These are phyloP conservation scores for Drosophila kanapiae DNA, from an alignment of 1,140 invertebrate genomes.

Conservation along the genomic window DNA sequence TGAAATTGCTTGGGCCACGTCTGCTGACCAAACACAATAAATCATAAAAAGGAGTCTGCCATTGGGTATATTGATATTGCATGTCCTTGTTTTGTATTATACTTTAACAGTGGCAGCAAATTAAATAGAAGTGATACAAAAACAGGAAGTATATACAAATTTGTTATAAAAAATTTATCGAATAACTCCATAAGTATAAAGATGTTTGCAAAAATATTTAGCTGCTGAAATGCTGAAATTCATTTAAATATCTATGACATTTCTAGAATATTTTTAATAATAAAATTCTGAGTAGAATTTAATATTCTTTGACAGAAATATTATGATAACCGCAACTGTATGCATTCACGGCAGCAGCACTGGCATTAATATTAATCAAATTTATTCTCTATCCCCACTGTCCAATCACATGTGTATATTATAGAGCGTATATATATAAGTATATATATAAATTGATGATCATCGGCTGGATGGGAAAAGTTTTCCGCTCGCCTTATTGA, in stretches of 20 bases:
- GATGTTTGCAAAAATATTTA: too few relatives aligned
- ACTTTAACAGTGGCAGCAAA: slow-evolving; percentile 7
- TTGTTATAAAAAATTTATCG: too few relatives aligned
- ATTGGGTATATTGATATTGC: slow-evolving; percentile 77
- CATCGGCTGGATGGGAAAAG: slow-evolving; percentile 53
- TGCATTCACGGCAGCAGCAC: slow-evolving; percentile 5
- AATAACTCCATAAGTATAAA: too few relatives aligned
- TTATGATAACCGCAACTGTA: background rate
- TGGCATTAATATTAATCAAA: slow-evolving; percentile 77
- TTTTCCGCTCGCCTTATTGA: slow-evolving; percentile 67
- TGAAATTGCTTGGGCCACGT: slow-evolving; percentile 62
- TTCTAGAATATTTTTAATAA: too few relatives aligned
- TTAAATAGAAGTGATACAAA: background rate
- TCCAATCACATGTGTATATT: slow-evolving; percentile 28
- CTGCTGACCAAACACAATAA: slow-evolving; percentile 70
- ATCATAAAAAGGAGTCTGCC: slow-evolving; percentile 66
- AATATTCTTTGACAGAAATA: background rate
- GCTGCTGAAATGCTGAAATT: too few relatives aligned
- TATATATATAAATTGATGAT: slow-evolving; percentile 59
- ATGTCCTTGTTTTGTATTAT: slow-evolving; percentile 61
- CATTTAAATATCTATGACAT: too few relatives aligned
- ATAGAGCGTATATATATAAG: background rate
- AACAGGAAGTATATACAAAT: too few relatives aligned
- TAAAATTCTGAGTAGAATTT: too few relatives aligned
- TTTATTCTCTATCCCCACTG: slow-evolving; percentile 44